Base-by-base conservation (phyloP, 2,888 invertebrate species). In the Thereva nobilitata region DNA sequence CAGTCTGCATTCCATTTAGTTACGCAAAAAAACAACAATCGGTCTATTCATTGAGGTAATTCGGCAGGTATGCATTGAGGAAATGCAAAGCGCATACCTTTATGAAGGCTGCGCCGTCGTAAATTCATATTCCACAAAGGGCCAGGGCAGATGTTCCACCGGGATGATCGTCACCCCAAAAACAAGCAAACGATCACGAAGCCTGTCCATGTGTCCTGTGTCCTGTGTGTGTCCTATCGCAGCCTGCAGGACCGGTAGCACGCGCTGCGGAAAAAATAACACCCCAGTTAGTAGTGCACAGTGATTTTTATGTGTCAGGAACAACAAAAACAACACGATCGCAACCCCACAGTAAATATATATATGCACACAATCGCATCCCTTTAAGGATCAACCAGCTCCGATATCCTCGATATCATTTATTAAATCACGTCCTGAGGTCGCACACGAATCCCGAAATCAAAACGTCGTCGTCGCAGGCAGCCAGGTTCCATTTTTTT, bases 261-360 rank as follows among this genome's bases (percentile, higher is more conserved):
- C 59, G 59, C 59, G 59, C 59, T 59, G 47, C 47, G 47, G 59
- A 59, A 59, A 23, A 56, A 59, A 59, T 59, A 47, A 59, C 59
- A 59, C 59, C 59, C 59, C 49, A 10, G 3, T 59, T 23, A 23
- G 23, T 2, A 23, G 23, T 23, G 23, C 23, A 49, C 59, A 59
- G 37, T 59, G 59, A 59, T 59, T 59, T 23, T 59, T 38, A 59
- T 45, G 59, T 59, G 38, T 49, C 49, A 47, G 37, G 47, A 6
- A 59, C 47, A 49, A 49, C 49, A 47, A 59, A 59, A 38, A 47
- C 38, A 34, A 42, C 9, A 9, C 45, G 9, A 34, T 45, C 57
- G 35, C 34, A 56, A 52, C 23, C 23, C 23, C 23, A 23, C 2
- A 2, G 23, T 8, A 34, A 35, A 52, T 47, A 12, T 35, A 6